A percentile compares a stretch with the other conserved stretches of the same genome.
phyloP scores from a whole-genome alignment of 2,113 vertebrate genomes.

The Alethe diademata region DNA sequence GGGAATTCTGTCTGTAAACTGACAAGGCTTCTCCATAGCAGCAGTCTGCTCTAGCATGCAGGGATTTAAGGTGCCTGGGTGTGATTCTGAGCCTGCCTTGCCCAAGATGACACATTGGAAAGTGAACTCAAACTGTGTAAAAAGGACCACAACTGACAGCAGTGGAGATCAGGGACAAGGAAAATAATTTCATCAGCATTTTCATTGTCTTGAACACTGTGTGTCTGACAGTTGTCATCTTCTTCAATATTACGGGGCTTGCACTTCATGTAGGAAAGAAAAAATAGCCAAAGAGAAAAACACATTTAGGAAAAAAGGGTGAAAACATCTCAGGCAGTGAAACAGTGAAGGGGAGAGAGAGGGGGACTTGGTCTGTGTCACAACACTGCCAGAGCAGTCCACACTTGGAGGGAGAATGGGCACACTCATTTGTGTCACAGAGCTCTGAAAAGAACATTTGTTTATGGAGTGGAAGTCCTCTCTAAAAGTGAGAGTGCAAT shows the following conservation, averaged over 20 bases:
- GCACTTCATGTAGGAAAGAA: neutral
- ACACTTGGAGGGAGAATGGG: neutral
- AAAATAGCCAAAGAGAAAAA: neutral
- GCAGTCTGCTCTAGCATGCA: neutral
- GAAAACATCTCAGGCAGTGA: neutral
- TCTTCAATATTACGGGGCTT: neutral
- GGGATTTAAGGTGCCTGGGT: neutral
- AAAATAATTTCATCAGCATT: neutral
- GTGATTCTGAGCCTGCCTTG: neutral
- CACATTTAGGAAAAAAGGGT: neutral
- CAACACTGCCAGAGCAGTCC: neutral
- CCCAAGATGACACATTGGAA: neutral
- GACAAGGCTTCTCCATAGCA: neutral
- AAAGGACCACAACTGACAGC: neutral
- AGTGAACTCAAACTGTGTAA: neutral
- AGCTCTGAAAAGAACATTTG: neutral
- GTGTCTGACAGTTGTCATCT: slow-evolving; percentile 13
- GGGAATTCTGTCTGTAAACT: neutral
- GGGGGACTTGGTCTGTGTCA: neutral
- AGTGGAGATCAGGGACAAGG: neutral
- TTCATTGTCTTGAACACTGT: neutral
- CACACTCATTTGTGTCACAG: neutral
- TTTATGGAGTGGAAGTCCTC: neutral
- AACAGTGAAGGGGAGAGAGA: neutral
- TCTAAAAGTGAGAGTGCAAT: neutral